Evolutionary conservation across 2,113 vertebrate species (phyloP), one percentile per base, ranked within the genome.

Genomic region (Hiodon alosoides): DNA sequence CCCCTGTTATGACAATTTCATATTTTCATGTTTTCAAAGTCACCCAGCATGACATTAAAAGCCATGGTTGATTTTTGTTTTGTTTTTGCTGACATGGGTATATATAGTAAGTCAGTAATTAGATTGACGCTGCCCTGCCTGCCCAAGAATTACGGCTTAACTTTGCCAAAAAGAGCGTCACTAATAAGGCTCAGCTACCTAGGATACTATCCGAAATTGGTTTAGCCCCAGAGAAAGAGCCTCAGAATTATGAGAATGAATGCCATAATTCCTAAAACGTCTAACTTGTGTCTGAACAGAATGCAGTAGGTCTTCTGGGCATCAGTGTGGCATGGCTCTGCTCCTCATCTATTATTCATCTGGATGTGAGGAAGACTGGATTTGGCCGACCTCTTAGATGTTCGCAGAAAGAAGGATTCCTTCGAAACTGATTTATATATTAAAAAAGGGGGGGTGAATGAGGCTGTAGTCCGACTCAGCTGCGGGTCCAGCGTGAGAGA

Each of bases 81-180:
- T 64, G 57, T 78, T 16, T 58, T 69, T 10, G 31, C 9, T 74
- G 72, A 67, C 79, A 54, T 76, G 66, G 67, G 78, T 79, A 48
- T 82, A 76, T 76, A 31, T 31, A 31, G 31, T 31, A 31, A 31
- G 79, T 84, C 74, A 74, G 47, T 58, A 71, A 53, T 73, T 47
- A 51, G 79, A 69, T 74, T 74, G 48, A 73, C 10, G n/a, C 61
- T 76, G 71, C 76, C 80, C 81, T 85, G 82, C 77, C 73, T 81
- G 79, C 79, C 79, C 78, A 79, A 81, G 80, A 87, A 65, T 81
- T 59, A 87, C 79, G 68, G 53, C 73, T 66, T 55, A 11, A 31
- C 76, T 54, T 78, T 66, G 55, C 69, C 77, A 78, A 73, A 75
- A 80, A 79, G 84, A 83, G 71, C 76, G 76, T 75, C 61, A 72